A percentile compares a stretch with the other conserved stretches of the same genome.
Conservation (phyloP, 1,140 invertebrate genomes). For the Drosophila sucinea region DNA sequence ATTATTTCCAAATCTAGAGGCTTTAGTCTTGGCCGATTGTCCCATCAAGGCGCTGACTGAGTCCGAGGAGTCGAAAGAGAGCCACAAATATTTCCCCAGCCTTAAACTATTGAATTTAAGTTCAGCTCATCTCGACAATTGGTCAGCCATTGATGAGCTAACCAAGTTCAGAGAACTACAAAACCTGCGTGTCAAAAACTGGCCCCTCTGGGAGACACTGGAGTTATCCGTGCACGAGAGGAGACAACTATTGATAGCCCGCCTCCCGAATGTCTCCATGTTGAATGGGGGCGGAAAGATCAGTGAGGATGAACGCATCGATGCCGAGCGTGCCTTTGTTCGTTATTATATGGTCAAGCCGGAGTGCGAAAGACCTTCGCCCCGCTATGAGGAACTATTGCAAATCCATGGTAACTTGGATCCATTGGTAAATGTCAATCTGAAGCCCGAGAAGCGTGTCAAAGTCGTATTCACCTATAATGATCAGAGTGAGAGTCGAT, state of each 20-base stretch:
- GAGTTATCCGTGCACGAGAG: slow-evolving; percentile 94
- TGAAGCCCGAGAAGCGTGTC: slow-evolving; percentile 92
- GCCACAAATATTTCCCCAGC: slow-evolving; percentile 84
- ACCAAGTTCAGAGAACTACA: slow-evolving; percentile 91
- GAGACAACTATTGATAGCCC: slow-evolving; percentile 92
- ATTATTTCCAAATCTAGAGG: slow-evolving; percentile 92
- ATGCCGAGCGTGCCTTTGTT: slow-evolving; percentile 96
- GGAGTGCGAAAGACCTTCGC: slow-evolving; percentile 89
- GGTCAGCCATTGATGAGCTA: slow-evolving; percentile 94
- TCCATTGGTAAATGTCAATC: slow-evolving; percentile 92
- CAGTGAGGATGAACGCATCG: slow-evolving; percentile 92
- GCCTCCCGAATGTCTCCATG: slow-evolving; percentile 92
- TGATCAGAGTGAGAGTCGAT: slow-evolving; percentile 89
- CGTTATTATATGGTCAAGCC: slow-evolving; percentile 95
- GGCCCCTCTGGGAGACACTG: slow-evolving; percentile 88
- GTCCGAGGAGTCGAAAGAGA: slow-evolving; percentile 45
- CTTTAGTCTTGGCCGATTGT: slow-evolving; percentile 93
- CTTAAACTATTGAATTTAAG: slow-evolving; percentile 92
- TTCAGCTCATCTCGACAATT: slow-evolving; percentile 90
- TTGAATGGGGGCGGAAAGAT: slow-evolving; percentile 95
- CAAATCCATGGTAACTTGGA: slow-evolving; percentile 93
- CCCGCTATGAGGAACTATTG: slow-evolving; percentile 91
- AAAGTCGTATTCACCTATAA: slow-evolving; percentile 92
- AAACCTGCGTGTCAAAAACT: slow-evolving; percentile 91
- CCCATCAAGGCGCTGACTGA: slow-evolving; percentile 83